Percentiles rank a stretch among this genome's conserved stretches.
phyloP scores from a whole-genome alignment of 2,113 vertebrate genomes.

The Hyaena hyaena region DNA sequence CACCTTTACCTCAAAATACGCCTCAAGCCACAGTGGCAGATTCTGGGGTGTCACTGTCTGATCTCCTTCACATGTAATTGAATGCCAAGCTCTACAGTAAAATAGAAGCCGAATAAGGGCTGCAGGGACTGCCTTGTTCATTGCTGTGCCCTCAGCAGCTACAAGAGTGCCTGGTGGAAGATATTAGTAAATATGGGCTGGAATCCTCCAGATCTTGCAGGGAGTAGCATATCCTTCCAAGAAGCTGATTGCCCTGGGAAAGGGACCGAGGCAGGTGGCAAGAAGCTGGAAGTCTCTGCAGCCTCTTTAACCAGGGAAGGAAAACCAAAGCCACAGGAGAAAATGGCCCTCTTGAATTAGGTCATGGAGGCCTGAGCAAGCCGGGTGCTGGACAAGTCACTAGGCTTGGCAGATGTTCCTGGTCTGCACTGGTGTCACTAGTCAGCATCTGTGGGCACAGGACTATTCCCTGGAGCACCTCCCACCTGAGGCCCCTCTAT shows the following conservation, averaged over 20 bases:
- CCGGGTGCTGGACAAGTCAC: not conserved
- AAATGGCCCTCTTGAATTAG: not conserved
- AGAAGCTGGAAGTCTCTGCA: not conserved
- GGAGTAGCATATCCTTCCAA: not conserved
- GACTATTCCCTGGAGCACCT: not conserved
- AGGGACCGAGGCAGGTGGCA: not conserved
- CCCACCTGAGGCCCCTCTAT: fast-evolving
- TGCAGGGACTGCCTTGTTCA: not conserved
- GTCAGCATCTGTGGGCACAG: not conserved
- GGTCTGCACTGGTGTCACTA: not conserved
- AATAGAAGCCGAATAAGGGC: not conserved
- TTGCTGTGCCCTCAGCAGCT: not conserved
- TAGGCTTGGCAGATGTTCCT: not conserved
- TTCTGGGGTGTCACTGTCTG: not conserved
- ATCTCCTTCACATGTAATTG: not conserved
- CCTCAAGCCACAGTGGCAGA: not conserved
- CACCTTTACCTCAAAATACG: constrained; percentile 17
- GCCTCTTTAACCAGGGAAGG: not conserved
- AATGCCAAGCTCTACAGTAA: not conserved
- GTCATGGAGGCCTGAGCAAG: not conserved
- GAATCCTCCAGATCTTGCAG: not conserved
- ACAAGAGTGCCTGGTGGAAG: not conserved
- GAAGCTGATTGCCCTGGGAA: not conserved
- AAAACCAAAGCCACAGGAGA: not conserved
- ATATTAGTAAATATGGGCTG: not conserved